These are phyloP conservation scores for Melanchra persicariae DNA, from an alignment of 2,888 invertebrate species.

Conservation along the genomic window DNA sequence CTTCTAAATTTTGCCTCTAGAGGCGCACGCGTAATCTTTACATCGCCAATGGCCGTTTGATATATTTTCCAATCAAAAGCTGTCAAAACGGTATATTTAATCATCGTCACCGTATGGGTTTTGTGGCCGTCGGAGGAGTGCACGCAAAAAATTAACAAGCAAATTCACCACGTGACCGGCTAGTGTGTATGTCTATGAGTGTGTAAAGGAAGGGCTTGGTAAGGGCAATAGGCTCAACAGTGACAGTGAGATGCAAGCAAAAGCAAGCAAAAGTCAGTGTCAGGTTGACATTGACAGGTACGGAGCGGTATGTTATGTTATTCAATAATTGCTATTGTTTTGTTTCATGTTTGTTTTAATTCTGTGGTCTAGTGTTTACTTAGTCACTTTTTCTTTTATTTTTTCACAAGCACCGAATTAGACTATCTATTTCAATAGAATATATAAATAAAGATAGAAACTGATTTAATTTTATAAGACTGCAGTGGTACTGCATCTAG, in stretches of 20 bases:
- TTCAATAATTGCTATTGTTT: no score
- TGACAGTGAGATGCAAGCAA: no score
- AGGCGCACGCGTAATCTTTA: no score
- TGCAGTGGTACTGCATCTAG: background rate
- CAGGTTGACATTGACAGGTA: background rate
- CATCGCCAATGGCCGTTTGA: background rate
- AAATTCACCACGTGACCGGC: background rate
- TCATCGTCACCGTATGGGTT: background rate
- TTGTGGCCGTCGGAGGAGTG: background rate
- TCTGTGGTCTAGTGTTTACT: slow-evolving; percentile 1
- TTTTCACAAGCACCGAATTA: background rate
- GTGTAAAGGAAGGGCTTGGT: no score
- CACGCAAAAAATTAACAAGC: background rate
- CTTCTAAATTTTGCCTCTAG: no score
- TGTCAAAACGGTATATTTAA: background rate
- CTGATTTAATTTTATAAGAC: background rate
- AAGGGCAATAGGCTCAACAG: no score
- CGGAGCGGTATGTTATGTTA: background rate
- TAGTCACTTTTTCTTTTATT: background rate
- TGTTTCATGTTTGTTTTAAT: background rate
- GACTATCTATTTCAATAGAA: no score
- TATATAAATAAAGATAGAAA: background rate
- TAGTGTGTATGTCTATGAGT: no score
- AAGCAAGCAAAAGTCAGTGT: background rate
- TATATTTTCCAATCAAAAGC: background rate